phyloP scores from a whole-genome alignment of 2,888 invertebrate genomes.

The Eupsilia transversa region DNA sequence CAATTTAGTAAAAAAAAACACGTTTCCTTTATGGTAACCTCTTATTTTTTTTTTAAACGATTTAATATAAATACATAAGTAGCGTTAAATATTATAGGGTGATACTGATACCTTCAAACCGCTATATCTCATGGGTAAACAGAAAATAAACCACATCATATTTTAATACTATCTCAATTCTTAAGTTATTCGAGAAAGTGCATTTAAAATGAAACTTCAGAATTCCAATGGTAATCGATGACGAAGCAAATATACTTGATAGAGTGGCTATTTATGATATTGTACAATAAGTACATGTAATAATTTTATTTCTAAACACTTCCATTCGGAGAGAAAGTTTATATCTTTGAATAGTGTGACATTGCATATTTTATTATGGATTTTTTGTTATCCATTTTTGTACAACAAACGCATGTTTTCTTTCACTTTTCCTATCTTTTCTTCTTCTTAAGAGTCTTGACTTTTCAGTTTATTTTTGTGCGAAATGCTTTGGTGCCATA shows the following conservation, averaged over 20 bases:
- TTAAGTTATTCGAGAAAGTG: conserved; percentile 52
- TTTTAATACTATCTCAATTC: neutral
- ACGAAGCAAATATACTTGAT: conserved; percentile 70
- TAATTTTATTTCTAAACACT: conserved; percentile 48
- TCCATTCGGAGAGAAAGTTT: conserved; percentile 50
- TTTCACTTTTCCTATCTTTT: neutral
- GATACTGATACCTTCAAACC: no score
- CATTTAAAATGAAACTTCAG: conserved; percentile 42
- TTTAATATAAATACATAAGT: no score
- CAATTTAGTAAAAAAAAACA: no score
- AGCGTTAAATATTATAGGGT: no score
- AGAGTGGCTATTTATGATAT: conserved; percentile 60
- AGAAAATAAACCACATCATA: neutral
- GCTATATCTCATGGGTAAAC: neutral
- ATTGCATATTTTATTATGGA: conserved; percentile 27
- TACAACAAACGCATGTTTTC: neutral
- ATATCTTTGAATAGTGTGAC: conserved; percentile 36
- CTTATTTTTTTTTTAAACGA: no score
- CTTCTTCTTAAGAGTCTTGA: no score
- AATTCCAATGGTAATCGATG: conserved; percentile 70
- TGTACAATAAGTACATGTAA: conserved; percentile 38
- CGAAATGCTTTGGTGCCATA: no score
- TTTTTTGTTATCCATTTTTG: neutral
- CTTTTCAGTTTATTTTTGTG: no score
- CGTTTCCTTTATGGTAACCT: no score